Evolutionary conservation across 2,797 vertebrate species (phyloP).

Genomic region (Liparis tanakae): DNA sequence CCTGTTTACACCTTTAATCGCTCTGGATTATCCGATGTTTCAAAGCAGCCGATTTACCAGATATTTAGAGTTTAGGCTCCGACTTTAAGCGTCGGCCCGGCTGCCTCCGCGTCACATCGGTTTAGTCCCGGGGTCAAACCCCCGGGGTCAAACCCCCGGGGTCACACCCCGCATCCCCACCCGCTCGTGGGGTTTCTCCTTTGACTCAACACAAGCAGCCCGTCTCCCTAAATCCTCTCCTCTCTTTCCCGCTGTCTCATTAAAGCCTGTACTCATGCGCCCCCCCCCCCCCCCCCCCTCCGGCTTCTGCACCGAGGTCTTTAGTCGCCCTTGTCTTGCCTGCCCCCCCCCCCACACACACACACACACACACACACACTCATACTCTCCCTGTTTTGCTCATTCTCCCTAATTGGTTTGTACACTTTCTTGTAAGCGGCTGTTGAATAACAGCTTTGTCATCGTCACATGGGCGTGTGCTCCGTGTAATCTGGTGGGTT

Average conservation of each 20-base stretch:
- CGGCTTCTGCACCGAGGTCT: conserved; percentile 51
- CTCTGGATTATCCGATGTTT: neutral
- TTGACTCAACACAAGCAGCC: conserved; percentile 58
- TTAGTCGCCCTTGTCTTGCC: conserved; percentile 52
- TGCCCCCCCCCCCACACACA: no score
- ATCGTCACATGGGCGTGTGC: conserved; percentile 63
- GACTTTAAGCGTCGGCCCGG: conserved; percentile 8
- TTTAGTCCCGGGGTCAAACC: conserved; percentile 36
- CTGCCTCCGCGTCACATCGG: conserved; percentile 15
- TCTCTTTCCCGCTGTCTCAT: conserved; percentile 57
- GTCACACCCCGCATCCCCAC: no score
- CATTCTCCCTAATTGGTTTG: conserved; percentile 67
- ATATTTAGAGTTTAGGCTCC: neutral
- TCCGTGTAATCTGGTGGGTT: conserved; percentile 37
- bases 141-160: no score
- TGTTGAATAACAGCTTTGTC: conserved; percentile 60
- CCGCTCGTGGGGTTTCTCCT: conserved; percentile 49
- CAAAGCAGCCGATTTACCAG: no score
- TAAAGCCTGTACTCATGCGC: conserved; percentile 67
- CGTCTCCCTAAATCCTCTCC: conserved; percentile 65
- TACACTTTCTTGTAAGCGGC: conserved; percentile 39
- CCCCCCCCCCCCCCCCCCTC: conserved; percentile 26
- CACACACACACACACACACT: no score
- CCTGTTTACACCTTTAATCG: neutral
- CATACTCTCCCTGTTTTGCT: conserved; percentile 47